Evolutionary conservation across 2,113 vertebrate species (phyloP).

Genomic region (Aviceda subcristata): DNA sequence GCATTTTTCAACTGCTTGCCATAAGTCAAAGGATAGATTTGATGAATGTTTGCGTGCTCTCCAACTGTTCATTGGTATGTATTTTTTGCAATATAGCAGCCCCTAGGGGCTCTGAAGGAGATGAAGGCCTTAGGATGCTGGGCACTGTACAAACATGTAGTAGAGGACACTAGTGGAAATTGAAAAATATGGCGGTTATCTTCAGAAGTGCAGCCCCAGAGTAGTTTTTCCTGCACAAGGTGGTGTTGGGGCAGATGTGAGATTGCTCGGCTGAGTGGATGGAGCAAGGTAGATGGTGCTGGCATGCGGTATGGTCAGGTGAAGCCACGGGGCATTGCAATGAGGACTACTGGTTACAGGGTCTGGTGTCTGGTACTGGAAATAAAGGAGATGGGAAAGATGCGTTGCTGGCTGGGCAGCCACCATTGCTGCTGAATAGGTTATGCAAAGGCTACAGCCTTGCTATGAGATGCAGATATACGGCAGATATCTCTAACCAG

Average conservation of each 20-base stretch:
- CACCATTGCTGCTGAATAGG: neutral
- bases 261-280: neutral
- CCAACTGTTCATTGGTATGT: neutral
- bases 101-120: neutral
- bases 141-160: accelerated
- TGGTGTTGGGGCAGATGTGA: neutral
- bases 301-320: accelerated
- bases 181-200: neutral
- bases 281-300: neutral
- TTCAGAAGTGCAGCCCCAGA: neutral
- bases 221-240: accelerated
- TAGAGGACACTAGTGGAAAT: neutral
- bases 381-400: neutral
- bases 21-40: neutral
- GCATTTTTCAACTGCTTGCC: neutral
- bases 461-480: neutral
- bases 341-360: neutral
- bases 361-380: neutral
- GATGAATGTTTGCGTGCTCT: neutral
- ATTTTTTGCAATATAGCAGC: conserved; percentile 43
- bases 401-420: neutral
- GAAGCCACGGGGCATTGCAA: neutral
- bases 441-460: neutral
- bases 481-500: neutral
- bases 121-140: neutral